A percentile compares a stretch with the other conserved stretches of the same genome.
phyloP scores from a whole-genome alignment of 1,140 invertebrate genomes.

The Dinoponera quadriceps region DNA sequence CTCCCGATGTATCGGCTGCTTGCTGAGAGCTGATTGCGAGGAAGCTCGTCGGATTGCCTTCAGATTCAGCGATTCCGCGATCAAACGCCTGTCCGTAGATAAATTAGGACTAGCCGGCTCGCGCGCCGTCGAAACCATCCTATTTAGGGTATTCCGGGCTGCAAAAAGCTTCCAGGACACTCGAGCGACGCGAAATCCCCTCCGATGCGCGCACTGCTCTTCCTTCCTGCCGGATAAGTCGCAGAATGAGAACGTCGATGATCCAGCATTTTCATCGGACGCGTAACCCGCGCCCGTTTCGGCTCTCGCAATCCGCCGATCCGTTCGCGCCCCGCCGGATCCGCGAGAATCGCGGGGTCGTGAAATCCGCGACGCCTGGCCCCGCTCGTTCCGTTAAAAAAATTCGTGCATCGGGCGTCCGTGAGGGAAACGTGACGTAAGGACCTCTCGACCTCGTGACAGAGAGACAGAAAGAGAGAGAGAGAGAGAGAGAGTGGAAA shows the following conservation, averaged over 20 bases:
- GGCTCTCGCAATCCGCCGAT: neutral
- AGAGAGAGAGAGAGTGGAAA: neutral
- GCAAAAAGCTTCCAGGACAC: neutral
- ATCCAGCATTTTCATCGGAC: neutral
- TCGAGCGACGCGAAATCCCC: neutral
- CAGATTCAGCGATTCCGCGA: too few relatives aligned
- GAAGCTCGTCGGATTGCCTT: too few relatives aligned
- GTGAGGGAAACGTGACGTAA: neutral
- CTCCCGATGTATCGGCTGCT: neutral
- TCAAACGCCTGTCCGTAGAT: too few relatives aligned
- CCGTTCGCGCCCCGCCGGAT: neutral
- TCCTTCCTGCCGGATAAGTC: neutral
- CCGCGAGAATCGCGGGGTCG: neutral
- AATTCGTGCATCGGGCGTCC: neutral
- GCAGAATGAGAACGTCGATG: neutral
- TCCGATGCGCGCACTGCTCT: neutral
- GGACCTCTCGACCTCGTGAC: neutral
- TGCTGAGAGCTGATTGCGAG: too few relatives aligned
- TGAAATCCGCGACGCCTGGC: neutral
- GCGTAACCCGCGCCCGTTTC: neutral
- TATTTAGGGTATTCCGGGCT: too few relatives aligned
- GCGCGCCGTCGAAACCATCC: too few relatives aligned
- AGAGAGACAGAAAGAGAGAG: too few relatives aligned
- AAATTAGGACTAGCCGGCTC: too few relatives aligned
- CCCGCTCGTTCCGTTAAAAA: slow-evolving; percentile 24